phyloP scores from a whole-genome alignment of 2,888 invertebrate genomes.

The Scrobipalpa atriplicella region DNA sequence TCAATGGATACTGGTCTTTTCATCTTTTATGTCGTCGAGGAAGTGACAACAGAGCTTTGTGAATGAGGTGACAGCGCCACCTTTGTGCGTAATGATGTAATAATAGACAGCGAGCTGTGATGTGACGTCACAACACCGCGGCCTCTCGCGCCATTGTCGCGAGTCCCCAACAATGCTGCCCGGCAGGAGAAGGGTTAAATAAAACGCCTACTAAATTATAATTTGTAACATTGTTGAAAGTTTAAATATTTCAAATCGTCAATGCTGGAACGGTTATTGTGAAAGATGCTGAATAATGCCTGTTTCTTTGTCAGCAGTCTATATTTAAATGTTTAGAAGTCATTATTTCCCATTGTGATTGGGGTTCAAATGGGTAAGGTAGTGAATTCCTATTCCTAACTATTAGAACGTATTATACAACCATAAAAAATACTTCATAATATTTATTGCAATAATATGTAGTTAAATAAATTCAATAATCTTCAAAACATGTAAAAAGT shows the following conservation, averaged over 20 bases:
- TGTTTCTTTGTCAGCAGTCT: neutral
- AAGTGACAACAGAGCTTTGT: constrained; percentile 26
- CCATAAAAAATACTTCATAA: no score
- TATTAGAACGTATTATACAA: no score
- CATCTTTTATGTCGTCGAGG: constrained; percentile 17
- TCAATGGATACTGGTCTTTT: constrained; percentile 21
- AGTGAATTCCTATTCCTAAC: no score
- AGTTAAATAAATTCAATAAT: no score
- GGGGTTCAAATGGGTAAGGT: no score
- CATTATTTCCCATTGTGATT: neutral
- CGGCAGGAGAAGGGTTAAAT: constrained; percentile 22
- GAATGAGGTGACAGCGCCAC: constrained; percentile 29
- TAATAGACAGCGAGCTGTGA: constrained; percentile 36
- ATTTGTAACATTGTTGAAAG: constrained; percentile 2
- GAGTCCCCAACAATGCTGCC: neutral
- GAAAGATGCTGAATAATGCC: constrained; percentile 9
- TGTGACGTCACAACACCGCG: constrained; percentile 53
- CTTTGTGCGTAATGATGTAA: constrained; percentile 27
- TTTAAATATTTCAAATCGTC: constrained; percentile 1
- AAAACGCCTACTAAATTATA: constrained; percentile 26
- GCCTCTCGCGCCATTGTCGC: neutral
- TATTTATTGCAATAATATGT: no score
- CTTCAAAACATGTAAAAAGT: neutral
- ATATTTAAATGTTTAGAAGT: neutral
- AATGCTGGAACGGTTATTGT: neutral